phyloP scores from a whole-genome alignment of 2,888 invertebrate genomes.

The Catocala nupta region DNA sequence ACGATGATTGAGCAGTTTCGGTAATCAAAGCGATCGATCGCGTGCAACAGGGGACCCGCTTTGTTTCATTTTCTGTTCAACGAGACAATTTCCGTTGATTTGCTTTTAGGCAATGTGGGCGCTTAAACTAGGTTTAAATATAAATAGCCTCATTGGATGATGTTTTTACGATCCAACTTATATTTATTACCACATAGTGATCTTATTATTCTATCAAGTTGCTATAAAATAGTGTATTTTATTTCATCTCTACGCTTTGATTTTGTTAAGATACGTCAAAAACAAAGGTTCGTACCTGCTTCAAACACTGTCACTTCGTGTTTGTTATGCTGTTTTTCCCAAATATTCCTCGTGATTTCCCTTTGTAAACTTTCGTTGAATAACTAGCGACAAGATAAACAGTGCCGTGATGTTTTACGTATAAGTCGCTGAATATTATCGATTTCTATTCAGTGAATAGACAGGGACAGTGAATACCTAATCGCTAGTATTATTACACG shows the following conservation, averaged over 20 bases:
- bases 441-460: background rate
- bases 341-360: slow-evolving; percentile 22
- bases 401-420: background rate
- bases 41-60: slow-evolving; percentile 54
- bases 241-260: slow-evolving; percentile 11
- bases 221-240: slow-evolving; percentile 1
- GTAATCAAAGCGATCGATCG: slow-evolving; percentile 61
- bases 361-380: slow-evolving; percentile 7
- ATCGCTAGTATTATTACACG: background rate
- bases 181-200: background rate
- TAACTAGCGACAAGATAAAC: slow-evolving; percentile 12
- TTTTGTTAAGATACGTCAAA: slow-evolving; percentile 23
- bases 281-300: slow-evolving; percentile 24
- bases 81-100: slow-evolving; percentile 43
- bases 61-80: slow-evolving; percentile 46
- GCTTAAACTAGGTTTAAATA: slow-evolving; percentile 8
- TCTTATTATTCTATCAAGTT: background rate
- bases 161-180: background rate
- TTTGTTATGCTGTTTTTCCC: slow-evolving; percentile 26
- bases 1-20: slow-evolving; percentile 67
- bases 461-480: slow-evolving; percentile 7
- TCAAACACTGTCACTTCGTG: slow-evolving; percentile 26
- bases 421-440: background rate
- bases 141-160: background rate
- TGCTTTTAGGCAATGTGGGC: slow-evolving; percentile 19